phyloP scores from a whole-genome alignment of 2,888 invertebrate species.

The Hedychridium roseum region DNA sequence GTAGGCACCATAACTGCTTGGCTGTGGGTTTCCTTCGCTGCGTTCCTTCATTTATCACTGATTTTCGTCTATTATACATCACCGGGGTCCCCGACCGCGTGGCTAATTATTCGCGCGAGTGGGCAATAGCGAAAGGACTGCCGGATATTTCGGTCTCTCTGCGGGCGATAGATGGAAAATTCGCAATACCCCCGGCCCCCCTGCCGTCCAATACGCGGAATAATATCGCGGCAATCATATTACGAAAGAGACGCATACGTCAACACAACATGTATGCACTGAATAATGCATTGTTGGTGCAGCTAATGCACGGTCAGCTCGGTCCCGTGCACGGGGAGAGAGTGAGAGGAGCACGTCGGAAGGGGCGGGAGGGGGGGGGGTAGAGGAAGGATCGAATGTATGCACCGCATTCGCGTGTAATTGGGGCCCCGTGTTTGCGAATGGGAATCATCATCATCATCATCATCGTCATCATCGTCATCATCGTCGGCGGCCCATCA shows the following conservation, averaged over 20 bases:
- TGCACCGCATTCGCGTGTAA: too few species aligned
- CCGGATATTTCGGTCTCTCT: slow-evolving; percentile 34
- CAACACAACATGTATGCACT: slow-evolving; percentile 52
- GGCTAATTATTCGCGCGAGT: slow-evolving; percentile 10
- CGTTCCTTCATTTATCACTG: too few species aligned
- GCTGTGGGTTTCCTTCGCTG: too few species aligned
- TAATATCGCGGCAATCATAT: slow-evolving; percentile 60
- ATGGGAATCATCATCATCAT: slow-evolving; percentile 64
- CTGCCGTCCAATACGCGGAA: slow-evolving; percentile 45
- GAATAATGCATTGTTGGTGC: slow-evolving; percentile 64
- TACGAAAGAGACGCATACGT: slow-evolving; percentile 58
- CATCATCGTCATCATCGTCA: too few species aligned
- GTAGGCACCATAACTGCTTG: too few species aligned
- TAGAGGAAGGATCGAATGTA: too few species aligned
- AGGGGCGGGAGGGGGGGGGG: too few species aligned
- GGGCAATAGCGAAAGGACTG: slow-evolving; percentile 18
- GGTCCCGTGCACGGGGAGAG: too few species aligned
- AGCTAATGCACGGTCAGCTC: slow-evolving; percentile 63
- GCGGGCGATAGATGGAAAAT: slow-evolving; percentile 31
- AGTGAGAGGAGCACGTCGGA: too few species aligned
- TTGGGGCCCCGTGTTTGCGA: slow-evolving; percentile 63
- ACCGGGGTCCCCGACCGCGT: background rate
- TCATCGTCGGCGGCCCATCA: too few species aligned
- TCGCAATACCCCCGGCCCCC: slow-evolving; percentile 14
- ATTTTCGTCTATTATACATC: too few species aligned